phyloP scores from a whole-genome alignment of 2,113 vertebrate genomes.

The Camelus dromedarius region DNA sequence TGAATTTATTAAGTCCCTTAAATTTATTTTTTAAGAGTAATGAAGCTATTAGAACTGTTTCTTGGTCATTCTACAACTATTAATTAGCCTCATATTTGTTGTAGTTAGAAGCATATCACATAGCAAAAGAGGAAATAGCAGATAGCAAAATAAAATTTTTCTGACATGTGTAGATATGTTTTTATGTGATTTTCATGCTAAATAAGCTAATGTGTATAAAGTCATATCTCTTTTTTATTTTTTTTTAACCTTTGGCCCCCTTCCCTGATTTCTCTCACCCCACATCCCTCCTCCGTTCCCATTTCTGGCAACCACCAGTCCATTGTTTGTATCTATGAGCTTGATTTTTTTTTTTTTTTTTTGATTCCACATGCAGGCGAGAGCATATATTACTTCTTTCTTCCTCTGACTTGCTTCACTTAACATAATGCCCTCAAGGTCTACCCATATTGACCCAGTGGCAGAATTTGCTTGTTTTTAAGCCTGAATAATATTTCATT shows the following conservation, averaged over 20 bases:
- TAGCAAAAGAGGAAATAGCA: background rate
- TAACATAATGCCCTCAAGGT: background rate
- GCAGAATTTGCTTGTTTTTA: no score
- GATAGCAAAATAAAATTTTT: conserved; percentile 4
- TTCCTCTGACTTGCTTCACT: background rate
- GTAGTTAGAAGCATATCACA: background rate
- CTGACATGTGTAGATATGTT: background rate
- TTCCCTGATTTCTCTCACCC: background rate
- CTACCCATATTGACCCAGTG: background rate
- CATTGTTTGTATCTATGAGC: background rate
- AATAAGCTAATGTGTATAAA: background rate
- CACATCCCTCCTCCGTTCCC: background rate
- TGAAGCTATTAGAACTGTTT: background rate
- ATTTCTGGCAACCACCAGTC: background rate
- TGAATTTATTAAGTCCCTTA: background rate
- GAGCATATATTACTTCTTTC: background rate
- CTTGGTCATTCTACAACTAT: background rate
- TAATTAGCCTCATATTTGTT: background rate
- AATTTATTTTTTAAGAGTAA: background rate
- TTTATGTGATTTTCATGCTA: background rate
- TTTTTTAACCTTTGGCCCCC: background rate
- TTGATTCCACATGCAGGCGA: background rate
- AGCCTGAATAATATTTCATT: background rate
- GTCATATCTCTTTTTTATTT: background rate
- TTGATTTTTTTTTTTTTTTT: background rate